Evolutionary conservation across 2,888 invertebrate species (phyloP).

Genomic region (Aspidapion aeneum): DNA sequence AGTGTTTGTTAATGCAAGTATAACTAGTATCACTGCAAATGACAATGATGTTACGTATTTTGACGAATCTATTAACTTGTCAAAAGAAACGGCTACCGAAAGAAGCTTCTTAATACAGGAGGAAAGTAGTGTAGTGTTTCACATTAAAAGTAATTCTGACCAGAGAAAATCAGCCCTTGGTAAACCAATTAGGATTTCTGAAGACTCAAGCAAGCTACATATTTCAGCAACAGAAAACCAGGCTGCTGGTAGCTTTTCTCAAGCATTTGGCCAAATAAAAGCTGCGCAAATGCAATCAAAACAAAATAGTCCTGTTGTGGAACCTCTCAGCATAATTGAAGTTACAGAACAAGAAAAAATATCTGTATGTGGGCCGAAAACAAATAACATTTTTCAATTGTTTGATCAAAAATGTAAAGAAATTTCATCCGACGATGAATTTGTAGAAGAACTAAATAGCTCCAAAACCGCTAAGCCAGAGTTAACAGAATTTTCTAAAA

Average conservation of each 20-base stretch:
- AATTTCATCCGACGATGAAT: constrained; percentile 19
- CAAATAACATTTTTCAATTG: too few relatives aligned
- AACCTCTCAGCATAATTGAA: background rate
- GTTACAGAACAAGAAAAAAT: background rate
- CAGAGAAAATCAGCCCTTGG: background rate
- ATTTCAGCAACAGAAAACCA: background rate
- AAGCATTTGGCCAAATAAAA: background rate
- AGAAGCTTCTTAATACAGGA: background rate
- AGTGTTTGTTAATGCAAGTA: background rate
- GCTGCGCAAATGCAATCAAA: background rate
- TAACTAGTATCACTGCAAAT: background rate
- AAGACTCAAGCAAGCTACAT: background rate
- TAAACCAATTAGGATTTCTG: constrained; percentile 3
- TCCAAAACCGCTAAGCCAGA: background rate
- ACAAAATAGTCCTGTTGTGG: background rate
- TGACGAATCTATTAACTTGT: background rate
- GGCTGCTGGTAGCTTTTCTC: background rate
- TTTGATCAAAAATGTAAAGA: too few relatives aligned
- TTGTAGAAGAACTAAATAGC: background rate
- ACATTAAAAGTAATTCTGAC: background rate
- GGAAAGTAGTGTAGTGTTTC: background rate
- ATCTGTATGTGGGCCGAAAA: too few relatives aligned
- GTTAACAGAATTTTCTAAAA: too few relatives aligned
- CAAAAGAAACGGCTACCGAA: background rate
- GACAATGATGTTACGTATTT: constrained; percentile 1